Conservation (phyloP, 2,888 invertebrate species). For the Stegana nigrithorax region DNA sequence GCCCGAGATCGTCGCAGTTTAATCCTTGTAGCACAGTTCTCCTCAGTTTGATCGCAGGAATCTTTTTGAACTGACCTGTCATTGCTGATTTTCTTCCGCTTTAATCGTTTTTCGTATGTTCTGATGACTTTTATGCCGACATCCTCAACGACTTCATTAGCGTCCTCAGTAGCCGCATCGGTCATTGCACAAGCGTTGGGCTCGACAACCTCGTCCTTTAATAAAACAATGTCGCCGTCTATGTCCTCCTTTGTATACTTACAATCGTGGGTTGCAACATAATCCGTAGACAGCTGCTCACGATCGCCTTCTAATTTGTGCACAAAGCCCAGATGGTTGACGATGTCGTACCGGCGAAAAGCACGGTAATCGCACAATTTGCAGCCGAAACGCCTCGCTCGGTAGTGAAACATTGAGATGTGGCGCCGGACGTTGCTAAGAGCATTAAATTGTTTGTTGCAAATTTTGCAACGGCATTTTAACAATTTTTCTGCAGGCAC, state of each 20-base stretch:
- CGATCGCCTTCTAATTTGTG: slow-evolving; percentile 73
- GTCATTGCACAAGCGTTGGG: neutral
- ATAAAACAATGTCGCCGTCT: slow-evolving; percentile 63
- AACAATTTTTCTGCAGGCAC: slow-evolving; percentile 55
- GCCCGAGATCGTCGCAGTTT: slow-evolving; percentile 24
- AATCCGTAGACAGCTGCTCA: slow-evolving; percentile 66
- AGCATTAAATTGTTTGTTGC: slow-evolving; percentile 66
- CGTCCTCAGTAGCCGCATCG: neutral
- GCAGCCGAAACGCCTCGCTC: slow-evolving; percentile 77
- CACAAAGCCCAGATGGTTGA: slow-evolving; percentile 74
- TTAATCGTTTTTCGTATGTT: slow-evolving; percentile 44
- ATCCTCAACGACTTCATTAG: neutral
- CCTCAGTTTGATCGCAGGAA: neutral
- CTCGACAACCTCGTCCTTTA: slow-evolving; percentile 45
- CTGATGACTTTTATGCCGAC: slow-evolving; percentile 23
- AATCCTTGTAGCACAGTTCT: slow-evolving; percentile 3
- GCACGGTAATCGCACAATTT: slow-evolving; percentile 79
- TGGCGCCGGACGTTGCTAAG: slow-evolving; percentile 67
- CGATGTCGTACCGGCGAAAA: slow-evolving; percentile 75
- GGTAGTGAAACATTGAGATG: slow-evolving; percentile 68
- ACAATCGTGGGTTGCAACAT: slow-evolving; percentile 61
- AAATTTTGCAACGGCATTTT: slow-evolving; percentile 66
- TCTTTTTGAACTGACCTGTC: neutral
- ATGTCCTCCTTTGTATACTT: slow-evolving; percentile 64
- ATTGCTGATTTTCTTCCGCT: slow-evolving; percentile 31